A percentile compares a stretch with the other conserved stretches of the same genome.
Evolutionary conservation across 2,797 vertebrate species (phyloP).

Genomic region (Hippoglossus hippoglossus): DNA sequence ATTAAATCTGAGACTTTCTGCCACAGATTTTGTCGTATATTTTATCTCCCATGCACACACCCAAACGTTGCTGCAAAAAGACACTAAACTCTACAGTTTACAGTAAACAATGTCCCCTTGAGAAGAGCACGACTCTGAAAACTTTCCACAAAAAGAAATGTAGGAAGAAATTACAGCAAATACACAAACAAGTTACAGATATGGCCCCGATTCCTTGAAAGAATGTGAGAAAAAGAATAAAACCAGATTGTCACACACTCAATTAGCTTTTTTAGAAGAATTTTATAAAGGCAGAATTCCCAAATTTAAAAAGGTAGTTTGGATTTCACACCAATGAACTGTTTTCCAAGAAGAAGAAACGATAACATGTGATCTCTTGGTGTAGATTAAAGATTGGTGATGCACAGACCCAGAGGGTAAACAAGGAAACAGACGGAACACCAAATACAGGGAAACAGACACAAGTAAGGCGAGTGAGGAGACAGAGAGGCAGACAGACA

Average conservation of each 20-base stretch:
- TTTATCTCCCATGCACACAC: not conserved
- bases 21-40: not conserved
- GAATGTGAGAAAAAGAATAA: not conserved
- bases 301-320: not conserved
- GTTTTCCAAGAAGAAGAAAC: conserved; percentile 10
- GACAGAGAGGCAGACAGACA: conserved; percentile 14
- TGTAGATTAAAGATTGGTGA: not conserved
- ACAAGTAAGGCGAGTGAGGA: not conserved
- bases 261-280: too few species aligned
- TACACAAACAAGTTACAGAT: not conserved
- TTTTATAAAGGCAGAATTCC: not conserved
- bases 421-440: conserved; percentile 7
- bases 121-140: conserved; percentile 1
- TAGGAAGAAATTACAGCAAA: not conserved
- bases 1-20: not conserved
- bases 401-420: not conserved
- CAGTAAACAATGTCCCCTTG: conserved; percentile 29
- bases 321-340: not conserved
- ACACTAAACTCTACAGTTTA: not conserved
- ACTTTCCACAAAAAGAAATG: not conserved
- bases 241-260: not conserved
- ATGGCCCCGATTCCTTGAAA: not conserved
- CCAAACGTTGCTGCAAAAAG: conserved; percentile 8
- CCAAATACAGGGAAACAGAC: conserved; percentile 9
- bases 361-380: not conserved